These are phyloP conservation scores for Drosophila parvula DNA, from an alignment of 1,140 invertebrate genomes.

Conservation along the genomic window DNA sequence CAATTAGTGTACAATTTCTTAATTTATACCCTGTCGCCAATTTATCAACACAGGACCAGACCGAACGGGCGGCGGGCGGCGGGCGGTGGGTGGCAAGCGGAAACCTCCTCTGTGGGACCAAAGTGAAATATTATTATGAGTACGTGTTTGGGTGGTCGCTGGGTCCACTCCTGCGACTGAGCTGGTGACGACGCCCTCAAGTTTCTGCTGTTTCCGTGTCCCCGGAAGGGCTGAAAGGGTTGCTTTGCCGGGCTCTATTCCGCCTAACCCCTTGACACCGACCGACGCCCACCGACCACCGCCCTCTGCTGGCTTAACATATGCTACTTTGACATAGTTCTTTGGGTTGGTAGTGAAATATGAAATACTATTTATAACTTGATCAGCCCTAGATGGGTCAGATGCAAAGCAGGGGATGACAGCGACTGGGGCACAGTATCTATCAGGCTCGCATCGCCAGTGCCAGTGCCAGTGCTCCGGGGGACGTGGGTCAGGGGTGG, in stretches of 20 bases:
- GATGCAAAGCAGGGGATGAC: conserved; percentile 47
- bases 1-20: conserved; percentile 84
- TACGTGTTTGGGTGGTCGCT: conserved; percentile 60
- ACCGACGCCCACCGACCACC: conserved; percentile 2
- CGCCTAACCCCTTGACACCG: conserved; percentile 18
- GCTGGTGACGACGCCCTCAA: conserved; percentile 53
- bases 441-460: conserved; percentile 22
- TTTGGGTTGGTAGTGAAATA: conserved; percentile 60
- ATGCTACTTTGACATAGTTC: conserved; percentile 77
- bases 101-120: conserved; percentile 39
- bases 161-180: conserved; percentile 13
- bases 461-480: conserved; percentile 10
- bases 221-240: conserved; percentile 65
- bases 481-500: conserved; percentile 29
- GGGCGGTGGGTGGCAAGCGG: conserved; percentile 5
- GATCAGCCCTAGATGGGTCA: conserved; percentile 57
- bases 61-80: background rate
- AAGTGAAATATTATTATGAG: conserved; percentile 81
- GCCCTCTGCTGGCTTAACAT: conserved; percentile 52
- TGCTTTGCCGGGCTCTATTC: conserved; percentile 36
- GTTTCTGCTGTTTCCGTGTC: conserved; percentile 24
- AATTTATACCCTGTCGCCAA: conserved; percentile 83
- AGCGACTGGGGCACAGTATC: conserved; percentile 29
- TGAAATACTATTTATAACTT: conserved; percentile 77
- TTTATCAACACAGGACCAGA: conserved; percentile 72